Conservation (phyloP, 2,888 invertebrate genomes). For the Harpalus rufipes region DNA sequence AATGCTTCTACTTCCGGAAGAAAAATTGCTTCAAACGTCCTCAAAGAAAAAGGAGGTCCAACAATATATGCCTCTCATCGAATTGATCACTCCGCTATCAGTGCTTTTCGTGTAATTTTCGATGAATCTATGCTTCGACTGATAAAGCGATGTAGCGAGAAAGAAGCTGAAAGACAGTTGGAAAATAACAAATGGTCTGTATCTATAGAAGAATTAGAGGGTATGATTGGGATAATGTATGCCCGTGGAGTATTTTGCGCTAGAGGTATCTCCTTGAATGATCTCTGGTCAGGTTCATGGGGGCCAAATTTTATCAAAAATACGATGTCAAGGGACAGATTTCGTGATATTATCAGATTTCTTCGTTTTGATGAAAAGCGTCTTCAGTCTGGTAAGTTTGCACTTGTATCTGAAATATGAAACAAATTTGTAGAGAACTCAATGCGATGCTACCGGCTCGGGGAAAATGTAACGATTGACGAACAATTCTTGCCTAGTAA, state of each 20-base stretch:
- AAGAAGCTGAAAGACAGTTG: slow-evolving; percentile 5
- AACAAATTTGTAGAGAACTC: background rate
- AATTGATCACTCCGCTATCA: too few relatives aligned
- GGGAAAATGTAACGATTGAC: slow-evolving; percentile 67
- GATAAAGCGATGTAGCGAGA: background rate
- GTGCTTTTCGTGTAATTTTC: too few relatives aligned
- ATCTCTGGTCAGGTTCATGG: slow-evolving; percentile 70
- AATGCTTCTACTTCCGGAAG: too few relatives aligned
- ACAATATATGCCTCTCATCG: too few relatives aligned
- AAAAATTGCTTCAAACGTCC: too few relatives aligned
- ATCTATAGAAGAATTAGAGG: slow-evolving; percentile 44
- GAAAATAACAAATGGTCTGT: slow-evolving; percentile 2
- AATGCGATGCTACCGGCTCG: background rate
- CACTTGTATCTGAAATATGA: too few relatives aligned
- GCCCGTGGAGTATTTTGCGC: slow-evolving; percentile 70
- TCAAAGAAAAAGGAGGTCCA: too few relatives aligned
- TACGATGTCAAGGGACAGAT: slow-evolving; percentile 70
- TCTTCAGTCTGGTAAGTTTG: too few relatives aligned
- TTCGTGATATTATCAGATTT: slow-evolving; percentile 69
- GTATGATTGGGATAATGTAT: slow-evolving; percentile 69
- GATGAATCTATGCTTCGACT: too few relatives aligned
- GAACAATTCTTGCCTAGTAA: slow-evolving; percentile 70
- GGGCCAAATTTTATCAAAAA: slow-evolving; percentile 70
- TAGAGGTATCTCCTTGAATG: slow-evolving; percentile 68
- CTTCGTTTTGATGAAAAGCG: slow-evolving; percentile 62